Base-by-base conservation (phyloP, 2,113 vertebrate species). In the Channa maculata region DNA sequence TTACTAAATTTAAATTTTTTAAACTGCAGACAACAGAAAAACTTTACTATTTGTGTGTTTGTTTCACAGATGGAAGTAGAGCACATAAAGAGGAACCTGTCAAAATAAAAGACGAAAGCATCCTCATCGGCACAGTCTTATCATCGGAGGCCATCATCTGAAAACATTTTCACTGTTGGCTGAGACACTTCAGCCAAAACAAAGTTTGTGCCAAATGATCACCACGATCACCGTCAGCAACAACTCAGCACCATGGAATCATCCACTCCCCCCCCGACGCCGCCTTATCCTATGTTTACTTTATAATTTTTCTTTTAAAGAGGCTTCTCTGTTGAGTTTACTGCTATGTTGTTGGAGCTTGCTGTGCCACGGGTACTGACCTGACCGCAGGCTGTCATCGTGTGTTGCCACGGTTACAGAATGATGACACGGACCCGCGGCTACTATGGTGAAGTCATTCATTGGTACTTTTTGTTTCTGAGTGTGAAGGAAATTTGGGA, bases 71-170 rank as follows among this genome's bases (percentile, higher is more conserved):
- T 99, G 95, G 98, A 99, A 87, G 96, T 99, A 78, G 98, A 98
- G 85, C 96, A 97, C 89, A 98, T 99, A 90, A 99, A 97, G 96
- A 99, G 97, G 95, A 94, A 84, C 92, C 93, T 99, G 94, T 95
- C 95, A 86, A 99, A 99, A 91, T 98, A 94, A 97, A 24, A 75
- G 91, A 84, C 86, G 76, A 75, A 24, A 57, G 53, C 79, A 12
- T 80, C 74, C 3, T 55, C 8, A 41, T 8, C 85, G 86, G 88
- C 92, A 24, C 41, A 7, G 91, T 94, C 93, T 89, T 74, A 92
- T 88, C 91, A 71, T 79, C 43, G 6, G 75, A 71, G 71, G 54
- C 72, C 80, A 51, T 54, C 69, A 0, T 86, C 83, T 92, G 73
- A 91, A 92, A 80, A 85, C 94, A 91, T 94, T 94, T 93, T 86